These are phyloP conservation scores for Allophyes oxyacanthae DNA, from an alignment of 2,888 invertebrate genomes.

Conservation along the genomic window DNA sequence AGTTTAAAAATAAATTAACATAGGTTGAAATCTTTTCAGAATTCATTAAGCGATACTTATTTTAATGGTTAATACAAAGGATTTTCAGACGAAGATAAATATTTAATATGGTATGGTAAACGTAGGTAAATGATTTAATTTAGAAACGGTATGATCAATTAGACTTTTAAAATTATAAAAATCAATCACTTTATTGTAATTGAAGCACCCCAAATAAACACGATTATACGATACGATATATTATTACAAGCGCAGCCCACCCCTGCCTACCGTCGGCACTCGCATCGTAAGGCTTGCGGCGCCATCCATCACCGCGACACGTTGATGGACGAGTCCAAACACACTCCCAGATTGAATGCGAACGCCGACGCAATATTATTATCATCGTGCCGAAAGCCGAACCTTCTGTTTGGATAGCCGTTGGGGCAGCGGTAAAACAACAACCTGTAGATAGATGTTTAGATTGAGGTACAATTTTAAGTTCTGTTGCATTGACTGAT, in stretches of 20 bases:
- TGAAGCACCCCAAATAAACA: no score
- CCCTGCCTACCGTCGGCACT: slow-evolving; percentile 41
- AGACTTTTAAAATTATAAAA: no score
- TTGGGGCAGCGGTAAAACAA: slow-evolving; percentile 37
- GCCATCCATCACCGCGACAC: slow-evolving; percentile 53
- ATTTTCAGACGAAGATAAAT: no score
- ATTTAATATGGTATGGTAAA: no score
- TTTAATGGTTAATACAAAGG: no score
- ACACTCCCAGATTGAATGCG: slow-evolving; percentile 56
- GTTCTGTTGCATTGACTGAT: slow-evolving; percentile 18
- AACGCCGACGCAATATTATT: slow-evolving; percentile 37
- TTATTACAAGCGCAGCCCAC: background rate
- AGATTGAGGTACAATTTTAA: slow-evolving; percentile 13
- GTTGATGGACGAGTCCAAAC: slow-evolving; percentile 60
- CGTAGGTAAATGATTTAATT: no score
- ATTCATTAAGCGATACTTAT: no score
- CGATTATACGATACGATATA: background rate
- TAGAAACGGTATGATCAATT: no score
- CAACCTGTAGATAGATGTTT: slow-evolving; percentile 45
- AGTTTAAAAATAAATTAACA: no score
- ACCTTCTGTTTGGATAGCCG: slow-evolving; percentile 32
- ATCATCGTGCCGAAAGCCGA: slow-evolving; percentile 39
- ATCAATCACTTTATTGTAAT: no score
- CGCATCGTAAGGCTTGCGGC: slow-evolving; percentile 30
- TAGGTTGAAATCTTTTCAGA: no score